phyloP scores from a whole-genome alignment of 1,140 invertebrate species.

The Brachionus rubens region DNA sequence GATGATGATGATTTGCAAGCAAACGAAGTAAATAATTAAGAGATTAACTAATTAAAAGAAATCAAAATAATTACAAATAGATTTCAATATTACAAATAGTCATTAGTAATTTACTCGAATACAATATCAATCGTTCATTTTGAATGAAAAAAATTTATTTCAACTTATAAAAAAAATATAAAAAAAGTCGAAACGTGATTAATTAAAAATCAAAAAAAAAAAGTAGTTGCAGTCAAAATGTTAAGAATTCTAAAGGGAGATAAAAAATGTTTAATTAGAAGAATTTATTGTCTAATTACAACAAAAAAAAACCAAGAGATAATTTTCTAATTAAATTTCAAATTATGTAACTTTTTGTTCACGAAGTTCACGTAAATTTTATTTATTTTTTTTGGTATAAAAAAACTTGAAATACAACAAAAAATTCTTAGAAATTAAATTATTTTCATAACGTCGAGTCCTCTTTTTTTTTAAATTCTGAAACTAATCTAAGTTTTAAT shows the following conservation, averaged over 20 bases:
- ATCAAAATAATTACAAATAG: constrained; percentile 30
- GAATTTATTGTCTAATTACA: background rate
- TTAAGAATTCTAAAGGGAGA: background rate
- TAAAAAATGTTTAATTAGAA: constrained; percentile 24
- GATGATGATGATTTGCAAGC: constrained; percentile 1
- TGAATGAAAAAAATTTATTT: no score
- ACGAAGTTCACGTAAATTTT: background rate
- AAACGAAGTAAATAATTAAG: constrained; percentile 29
- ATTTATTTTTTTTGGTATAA: background rate
- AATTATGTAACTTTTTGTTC: background rate
- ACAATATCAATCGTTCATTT: constrained; percentile 18
- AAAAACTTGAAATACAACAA: no score
- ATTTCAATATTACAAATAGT: constrained; percentile 19
- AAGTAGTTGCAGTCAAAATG: background rate
- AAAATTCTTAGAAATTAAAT: no score
- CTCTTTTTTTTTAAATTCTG: no score
- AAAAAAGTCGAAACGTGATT: background rate
- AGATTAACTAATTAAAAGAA: constrained; percentile 30
- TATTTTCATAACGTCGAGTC: no score
- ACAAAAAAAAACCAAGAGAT: background rate
- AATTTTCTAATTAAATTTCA: constrained; percentile 33
- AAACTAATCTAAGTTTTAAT: no score
- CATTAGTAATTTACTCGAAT: background rate
- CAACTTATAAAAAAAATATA: no score
- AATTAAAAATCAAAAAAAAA: no score